Evolutionary conservation across 2,888 invertebrate species (phyloP).

Genomic region (Agrochola circellaris): DNA sequence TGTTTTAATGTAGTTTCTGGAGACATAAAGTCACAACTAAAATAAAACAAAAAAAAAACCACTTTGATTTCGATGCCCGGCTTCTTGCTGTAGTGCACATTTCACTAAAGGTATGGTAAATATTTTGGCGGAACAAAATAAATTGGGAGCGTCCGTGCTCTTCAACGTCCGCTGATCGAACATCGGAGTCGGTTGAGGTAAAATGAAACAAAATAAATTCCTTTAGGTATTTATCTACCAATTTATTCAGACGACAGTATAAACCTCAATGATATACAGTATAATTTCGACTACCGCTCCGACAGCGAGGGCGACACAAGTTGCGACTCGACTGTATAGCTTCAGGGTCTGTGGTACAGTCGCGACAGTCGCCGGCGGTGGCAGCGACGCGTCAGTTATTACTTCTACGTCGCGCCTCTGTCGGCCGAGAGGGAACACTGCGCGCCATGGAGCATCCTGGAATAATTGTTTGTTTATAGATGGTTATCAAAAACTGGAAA

Average conservation of each 20-base stretch:
- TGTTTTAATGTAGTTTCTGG: no score
- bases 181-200: neutral
- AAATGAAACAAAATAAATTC: constrained; percentile 21
- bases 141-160: no score
- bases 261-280: constrained; percentile 78
- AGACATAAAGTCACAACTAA: no score
- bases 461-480: constrained; percentile 17
- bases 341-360: constrained; percentile 69
- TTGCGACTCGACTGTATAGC: constrained; percentile 77
- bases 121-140: no score
- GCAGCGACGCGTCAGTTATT: constrained; percentile 20
- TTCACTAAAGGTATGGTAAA: no score
- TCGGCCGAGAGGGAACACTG: constrained; percentile 71
- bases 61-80: no score
- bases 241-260: constrained; percentile 41
- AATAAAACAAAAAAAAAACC: no score
- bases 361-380: neutral
- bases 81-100: no score
- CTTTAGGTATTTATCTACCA: neutral
- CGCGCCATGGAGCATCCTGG: constrained; percentile 79
- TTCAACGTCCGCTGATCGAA: no score
- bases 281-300: constrained; percentile 80
- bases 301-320: constrained; percentile 75
- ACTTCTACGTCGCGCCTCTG: constrained; percentile 69
- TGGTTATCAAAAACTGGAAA: neutral